Percentiles rank a stretch among this genome's conserved stretches.
phyloP scores from a whole-genome alignment of 2,113 vertebrate genomes.

The Zeus faber region DNA sequence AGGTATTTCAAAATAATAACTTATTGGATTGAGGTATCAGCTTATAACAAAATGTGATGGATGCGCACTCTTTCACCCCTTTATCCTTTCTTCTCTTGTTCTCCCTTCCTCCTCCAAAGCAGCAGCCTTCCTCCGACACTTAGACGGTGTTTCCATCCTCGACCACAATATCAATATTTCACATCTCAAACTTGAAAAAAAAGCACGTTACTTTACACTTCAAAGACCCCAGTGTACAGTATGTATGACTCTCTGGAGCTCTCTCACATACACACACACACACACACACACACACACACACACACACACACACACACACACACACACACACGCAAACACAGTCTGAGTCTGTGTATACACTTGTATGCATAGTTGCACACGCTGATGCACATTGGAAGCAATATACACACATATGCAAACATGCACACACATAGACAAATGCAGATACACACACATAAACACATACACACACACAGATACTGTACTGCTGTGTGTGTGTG shows the following conservation, averaged over 20 bases:
- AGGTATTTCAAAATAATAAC: too few relatives aligned
- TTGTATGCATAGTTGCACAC: not conserved
- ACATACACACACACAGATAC: not conserved
- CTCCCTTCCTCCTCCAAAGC: conserved; percentile 26
- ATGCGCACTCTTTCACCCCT: conserved; percentile 11
- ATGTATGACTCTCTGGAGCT: not conserved
- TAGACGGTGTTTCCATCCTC: not conserved
- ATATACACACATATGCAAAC: not conserved
- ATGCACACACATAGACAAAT: conserved; percentile 16
- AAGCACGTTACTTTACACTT: conserved; percentile 55
- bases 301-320: not conserved
- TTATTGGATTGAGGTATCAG: too few relatives aligned
- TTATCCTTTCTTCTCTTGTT: conserved; percentile 10
- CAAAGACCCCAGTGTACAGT: conserved; percentile 44
- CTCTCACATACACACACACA: conserved; percentile 13
- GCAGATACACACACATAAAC: not conserved
- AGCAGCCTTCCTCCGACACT: conserved; percentile 17
- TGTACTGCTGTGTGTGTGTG: not conserved
- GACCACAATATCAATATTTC: conserved; percentile 58
- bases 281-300: not conserved
- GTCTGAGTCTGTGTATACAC: too few relatives aligned
- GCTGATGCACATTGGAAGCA: not conserved
- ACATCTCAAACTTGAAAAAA: conserved; percentile 55
- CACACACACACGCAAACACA: not conserved
- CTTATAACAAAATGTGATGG: too few relatives aligned